phyloP scores from a whole-genome alignment of 2,888 invertebrate species.

The Aquatica leii region DNA sequence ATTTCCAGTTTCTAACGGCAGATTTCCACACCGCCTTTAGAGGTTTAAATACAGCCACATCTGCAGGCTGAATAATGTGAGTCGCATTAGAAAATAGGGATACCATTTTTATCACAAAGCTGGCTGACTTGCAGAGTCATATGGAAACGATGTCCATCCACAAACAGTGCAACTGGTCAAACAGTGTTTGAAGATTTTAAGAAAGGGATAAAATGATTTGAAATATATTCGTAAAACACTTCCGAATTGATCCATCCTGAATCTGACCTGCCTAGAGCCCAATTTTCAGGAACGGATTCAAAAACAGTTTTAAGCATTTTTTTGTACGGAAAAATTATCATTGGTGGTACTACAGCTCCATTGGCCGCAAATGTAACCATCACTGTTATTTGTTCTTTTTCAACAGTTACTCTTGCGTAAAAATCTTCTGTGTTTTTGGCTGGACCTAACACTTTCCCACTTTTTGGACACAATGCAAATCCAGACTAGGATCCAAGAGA shows the following conservation, averaged over 20 bases:
- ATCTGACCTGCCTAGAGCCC: slow-evolving; percentile 11
- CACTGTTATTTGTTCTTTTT: not conserved
- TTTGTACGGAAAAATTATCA: not conserved
- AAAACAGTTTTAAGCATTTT: not conserved
- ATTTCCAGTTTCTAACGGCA: too few species aligned
- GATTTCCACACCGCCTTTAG: too few species aligned
- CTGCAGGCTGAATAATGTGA: not conserved
- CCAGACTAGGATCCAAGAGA: not conserved
- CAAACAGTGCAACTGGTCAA: not conserved
- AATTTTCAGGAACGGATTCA: not conserved
- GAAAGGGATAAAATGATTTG: too few species aligned
- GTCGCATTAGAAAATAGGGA: not conserved
- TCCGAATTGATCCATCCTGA: slow-evolving; percentile 24
- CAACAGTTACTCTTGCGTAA: not conserved
- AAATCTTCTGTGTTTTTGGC: not conserved
- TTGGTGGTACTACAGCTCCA: not conserved
- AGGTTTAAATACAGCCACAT: not conserved
- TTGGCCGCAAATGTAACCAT: not conserved
- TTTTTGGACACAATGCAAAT: slow-evolving; percentile 6
- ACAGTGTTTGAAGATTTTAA: not conserved
- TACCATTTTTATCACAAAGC: not conserved
- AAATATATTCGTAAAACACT: slow-evolving; percentile 5
- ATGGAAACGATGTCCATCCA: too few species aligned
- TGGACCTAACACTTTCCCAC: not conserved
- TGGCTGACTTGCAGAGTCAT: too few species aligned